Evolutionary conservation across 1,140 invertebrate genomes (phyloP), one percentile per base, ranked within the genome.

Genomic region (Helicorthomorpha holstii): DNA sequence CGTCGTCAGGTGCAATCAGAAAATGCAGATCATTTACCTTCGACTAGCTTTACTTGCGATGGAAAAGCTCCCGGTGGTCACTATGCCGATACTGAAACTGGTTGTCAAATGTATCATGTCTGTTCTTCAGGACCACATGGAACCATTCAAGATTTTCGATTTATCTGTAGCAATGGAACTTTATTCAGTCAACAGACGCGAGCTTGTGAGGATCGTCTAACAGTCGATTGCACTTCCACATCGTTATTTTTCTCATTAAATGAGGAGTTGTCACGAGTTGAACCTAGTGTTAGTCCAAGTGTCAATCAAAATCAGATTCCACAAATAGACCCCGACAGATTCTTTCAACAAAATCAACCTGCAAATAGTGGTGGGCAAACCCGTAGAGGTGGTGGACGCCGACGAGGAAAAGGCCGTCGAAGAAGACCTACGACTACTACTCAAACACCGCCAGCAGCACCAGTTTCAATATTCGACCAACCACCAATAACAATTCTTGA

Each of bases 101-200:
- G 87, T 61, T 92, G 88, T 69, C 88, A 91, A 68, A 83, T 90
- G 72, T 91, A 90, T 67, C 87, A 91, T 63, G 82, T 90, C 45
- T 90, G 86, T 64, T 83, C 83, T 26, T 79, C 85, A 54, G 82
- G 83, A 14, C 3, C 4, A n/a, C 4, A 29, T 55, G 57, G 45
- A 45, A 63, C 61, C n/a, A 53, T 64, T 12, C 56, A 56, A 16
- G 61, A 64, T 54, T 60, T 63, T 41, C 63, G 62, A 41, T 69
- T 69, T 49, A 55, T 63, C 25, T 70, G 68, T 53, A 64, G 65
- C 12, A 58, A 57, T 22, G 63, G 60, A 16, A 70, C 68, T 1
- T 58, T 64, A 43, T 69, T 70, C 55, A 62, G 68, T 55, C 68
- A 70, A 55, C 54, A 57, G 46, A 64, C 59, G 48, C 43, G 64